Evolutionary conservation across 2,888 invertebrate species (phyloP), one percentile per base, ranked within the genome.

Genomic region (Falcaria lacertinaria): DNA sequence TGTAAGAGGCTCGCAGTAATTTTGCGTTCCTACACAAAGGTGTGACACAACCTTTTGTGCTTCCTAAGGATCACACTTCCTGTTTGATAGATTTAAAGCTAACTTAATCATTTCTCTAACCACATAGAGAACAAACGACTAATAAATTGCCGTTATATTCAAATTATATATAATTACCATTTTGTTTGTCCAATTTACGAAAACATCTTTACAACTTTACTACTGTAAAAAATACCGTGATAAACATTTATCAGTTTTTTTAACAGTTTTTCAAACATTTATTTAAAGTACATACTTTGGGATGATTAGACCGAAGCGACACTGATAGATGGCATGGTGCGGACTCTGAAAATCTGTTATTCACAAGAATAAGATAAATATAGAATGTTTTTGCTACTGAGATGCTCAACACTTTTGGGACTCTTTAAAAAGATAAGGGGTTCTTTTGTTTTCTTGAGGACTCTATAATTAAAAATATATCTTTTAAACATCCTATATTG

Each of bases 231-330:
- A 71, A 54, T 57, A 64, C 68, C 61, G 66, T 75, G 76, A 79
- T 65, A 74, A 78, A 78, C 76, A n/a, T n/a, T n/a, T n/a, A n/a
- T n/a, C n/a, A n/a, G n/a, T n/a, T n/a, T n/a, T n/a, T n/a, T n/a
- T n/a, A n/a, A n/a, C n/a, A n/a, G n/a, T n/a, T n/a, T n/a, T n/a
- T n/a, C n/a, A n/a, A n/a, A n/a, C n/a, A n/a, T n/a, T n/a, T n/a
- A n/a, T n/a, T n/a, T n/a, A n/a, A n/a, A n/a, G n/a, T n/a, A n/a
- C n/a, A 76, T 78, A 58, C 64, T 69, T 57, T 48, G 61, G 62
- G 70, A 78, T 79, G 77, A 80, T 80, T 78, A 73, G 74, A 79
- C 71, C 69, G 70, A 73, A 61, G 60, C 60, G 80, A 81, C 80
- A 74, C 65, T 74, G 80, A 81, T 63, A 77, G 80, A 81, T 72